These are phyloP conservation scores for Heliconius ethilla DNA, from an alignment of 2,888 invertebrate species.

Conservation along the genomic window DNA sequence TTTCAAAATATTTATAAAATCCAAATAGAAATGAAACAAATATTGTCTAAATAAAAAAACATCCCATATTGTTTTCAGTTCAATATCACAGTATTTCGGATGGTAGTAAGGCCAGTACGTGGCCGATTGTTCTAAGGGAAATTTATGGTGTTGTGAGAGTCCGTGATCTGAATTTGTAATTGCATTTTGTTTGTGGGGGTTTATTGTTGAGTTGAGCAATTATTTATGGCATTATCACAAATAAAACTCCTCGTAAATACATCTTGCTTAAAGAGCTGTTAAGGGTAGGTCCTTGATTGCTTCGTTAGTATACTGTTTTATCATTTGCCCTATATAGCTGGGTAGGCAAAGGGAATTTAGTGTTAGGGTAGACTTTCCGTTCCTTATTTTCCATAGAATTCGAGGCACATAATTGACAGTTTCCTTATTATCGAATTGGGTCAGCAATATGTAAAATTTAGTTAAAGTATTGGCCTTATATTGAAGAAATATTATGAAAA, in stretches of 20 bases:
- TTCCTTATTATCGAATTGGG: background rate
- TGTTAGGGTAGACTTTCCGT: too few species aligned
- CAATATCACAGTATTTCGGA: background rate
- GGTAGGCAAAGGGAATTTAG: too few species aligned
- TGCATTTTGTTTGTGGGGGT: conserved; percentile 58
- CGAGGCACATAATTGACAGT: too few species aligned
- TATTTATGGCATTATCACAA: conserved; percentile 40
- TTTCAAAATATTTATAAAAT: background rate
- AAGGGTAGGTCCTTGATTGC: background rate
- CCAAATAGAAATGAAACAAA: background rate
- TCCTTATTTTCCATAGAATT: too few species aligned
- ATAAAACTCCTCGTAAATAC: background rate
- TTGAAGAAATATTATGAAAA: background rate
- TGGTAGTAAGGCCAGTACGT: background rate
- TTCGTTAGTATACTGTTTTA: background rate
- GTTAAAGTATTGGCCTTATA: background rate
- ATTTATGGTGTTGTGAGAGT: conserved; percentile 58
- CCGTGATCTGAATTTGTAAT: conserved; percentile 66
- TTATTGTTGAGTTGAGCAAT: conserved; percentile 55
- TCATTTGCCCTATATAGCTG: too few species aligned
- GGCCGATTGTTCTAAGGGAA: conserved; percentile 59
- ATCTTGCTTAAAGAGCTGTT: background rate
- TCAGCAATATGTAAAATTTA: background rate
- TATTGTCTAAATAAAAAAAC: background rate
- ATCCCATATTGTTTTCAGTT: background rate